These are phyloP conservation scores for Spilogale gracilis DNA, from an alignment of 2,113 vertebrate species.

Conservation along the genomic window DNA sequence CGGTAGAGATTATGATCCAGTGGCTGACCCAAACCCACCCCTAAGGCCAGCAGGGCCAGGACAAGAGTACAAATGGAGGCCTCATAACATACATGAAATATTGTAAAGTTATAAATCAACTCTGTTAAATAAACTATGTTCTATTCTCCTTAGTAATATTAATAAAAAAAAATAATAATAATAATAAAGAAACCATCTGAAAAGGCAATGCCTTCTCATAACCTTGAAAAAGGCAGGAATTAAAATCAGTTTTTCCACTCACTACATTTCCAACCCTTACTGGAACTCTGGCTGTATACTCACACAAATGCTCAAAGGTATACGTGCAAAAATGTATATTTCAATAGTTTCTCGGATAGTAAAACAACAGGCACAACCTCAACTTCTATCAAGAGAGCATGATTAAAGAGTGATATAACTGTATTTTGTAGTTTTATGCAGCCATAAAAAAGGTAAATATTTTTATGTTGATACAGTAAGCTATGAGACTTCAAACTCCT, in stretches of 20 bases:
- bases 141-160: constrained; percentile 59
- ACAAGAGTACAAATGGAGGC: not conserved
- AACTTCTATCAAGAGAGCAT: not conserved
- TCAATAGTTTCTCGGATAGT: not conserved
- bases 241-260: not conserved
- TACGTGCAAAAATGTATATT: not conserved
- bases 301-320: not conserved
- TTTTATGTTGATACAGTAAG: not conserved
- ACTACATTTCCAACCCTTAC: not conserved
- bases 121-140: constrained; percentile 68
- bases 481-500: not conserved
- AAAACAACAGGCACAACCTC: not conserved
- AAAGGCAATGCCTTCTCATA: not conserved
- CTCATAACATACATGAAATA: not conserved
- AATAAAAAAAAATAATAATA: not conserved
- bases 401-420: not conserved
- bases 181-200: not conserved
- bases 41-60: not conserved
- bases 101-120: constrained; percentile 56
- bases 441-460: not conserved
- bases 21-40: not conserved
- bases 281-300: not conserved
- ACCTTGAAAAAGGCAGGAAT: not conserved
- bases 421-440: not conserved
- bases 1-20: not conserved